Evolutionary conservation across 2,113 vertebrate species (phyloP).

Genomic region (Deroptyus accipitrinus): DNA sequence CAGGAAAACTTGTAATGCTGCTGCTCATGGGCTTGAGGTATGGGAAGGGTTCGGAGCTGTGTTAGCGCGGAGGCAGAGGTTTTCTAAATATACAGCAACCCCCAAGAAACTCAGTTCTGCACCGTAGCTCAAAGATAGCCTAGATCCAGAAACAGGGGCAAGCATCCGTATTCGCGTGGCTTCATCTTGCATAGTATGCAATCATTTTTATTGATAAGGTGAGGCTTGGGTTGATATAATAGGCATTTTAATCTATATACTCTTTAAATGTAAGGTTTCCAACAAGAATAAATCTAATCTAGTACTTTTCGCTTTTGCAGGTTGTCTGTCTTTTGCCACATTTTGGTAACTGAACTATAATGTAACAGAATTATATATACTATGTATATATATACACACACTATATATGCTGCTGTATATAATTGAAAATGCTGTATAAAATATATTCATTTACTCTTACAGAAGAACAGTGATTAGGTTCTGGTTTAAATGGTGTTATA

Average conservation of each 20-base stretch:
- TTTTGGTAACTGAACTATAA: not conserved
- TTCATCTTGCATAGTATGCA: not conserved
- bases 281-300: not conserved
- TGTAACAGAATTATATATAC: not conserved
- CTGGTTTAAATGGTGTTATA: not conserved
- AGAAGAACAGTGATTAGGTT: not conserved
- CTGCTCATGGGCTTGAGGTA: not conserved
- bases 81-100: not conserved
- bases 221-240: not conserved
- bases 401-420: not conserved
- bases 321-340: not conserved
- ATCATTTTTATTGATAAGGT: not conserved
- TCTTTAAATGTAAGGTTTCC: not conserved
- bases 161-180: fast-evolving
- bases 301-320: not conserved
- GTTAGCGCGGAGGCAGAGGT: not conserved
- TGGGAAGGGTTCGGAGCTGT: not conserved
- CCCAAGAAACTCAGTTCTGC: not conserved
- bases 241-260: not conserved
- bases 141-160: not conserved
- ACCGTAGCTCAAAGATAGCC: not conserved
- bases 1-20: not conserved
- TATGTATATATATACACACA: not conserved
- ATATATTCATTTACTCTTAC: not conserved
- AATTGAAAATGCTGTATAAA: not conserved